Base-by-base conservation (phyloP, 2,888 invertebrate genomes). In the Clistopyga incitator region DNA sequence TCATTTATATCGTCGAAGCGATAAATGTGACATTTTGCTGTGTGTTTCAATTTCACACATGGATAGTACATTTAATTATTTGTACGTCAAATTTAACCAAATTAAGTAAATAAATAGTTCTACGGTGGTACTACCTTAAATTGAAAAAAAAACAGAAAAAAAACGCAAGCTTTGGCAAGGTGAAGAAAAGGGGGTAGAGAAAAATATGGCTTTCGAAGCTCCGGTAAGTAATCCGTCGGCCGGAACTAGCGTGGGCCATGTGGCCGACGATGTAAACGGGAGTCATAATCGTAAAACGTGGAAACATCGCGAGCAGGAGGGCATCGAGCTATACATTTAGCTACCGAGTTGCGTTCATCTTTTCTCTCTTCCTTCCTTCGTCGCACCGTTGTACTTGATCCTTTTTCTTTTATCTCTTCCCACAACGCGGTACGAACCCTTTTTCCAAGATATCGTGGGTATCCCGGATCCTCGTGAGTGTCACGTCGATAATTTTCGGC, bases 171-270 rank as follows among this genome's bases (percentile, higher is more conserved):
- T 0, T 64, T 34, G 18, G n/a, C 4, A 61, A 61, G 34, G 61
- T 59, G 13, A 15, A 54, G n/a, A 50, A 23, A 25, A 23, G 6
- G 29, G 29, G 13, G 29, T 29, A 1, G 25, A 59, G 64, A 64
- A 64, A 64, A 64, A 42, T 42, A n/a, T 42, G 47, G 13, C 18
- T 59, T 29, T 47, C 59, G 29, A 29, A 18, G 38, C 34, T 54
- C 42, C 18, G 84, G 78, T 79, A 78, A 83, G 87, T 89, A 88
- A 90, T 87, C 87, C 76, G 81, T 88, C 84, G 87, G 88, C 87
- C 90, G 91, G 89, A 90, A 90, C 89, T 87, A 87, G 86, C 79
- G 77, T 72, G 89, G 84, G 91, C 90, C 91, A 91, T 91, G 90
- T 91, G 91, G 91, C 84, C 15, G 75, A 64, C 78, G 77, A 82